phyloP scores from a whole-genome alignment of 2,113 vertebrate species.

The Hystrix cristata region DNA sequence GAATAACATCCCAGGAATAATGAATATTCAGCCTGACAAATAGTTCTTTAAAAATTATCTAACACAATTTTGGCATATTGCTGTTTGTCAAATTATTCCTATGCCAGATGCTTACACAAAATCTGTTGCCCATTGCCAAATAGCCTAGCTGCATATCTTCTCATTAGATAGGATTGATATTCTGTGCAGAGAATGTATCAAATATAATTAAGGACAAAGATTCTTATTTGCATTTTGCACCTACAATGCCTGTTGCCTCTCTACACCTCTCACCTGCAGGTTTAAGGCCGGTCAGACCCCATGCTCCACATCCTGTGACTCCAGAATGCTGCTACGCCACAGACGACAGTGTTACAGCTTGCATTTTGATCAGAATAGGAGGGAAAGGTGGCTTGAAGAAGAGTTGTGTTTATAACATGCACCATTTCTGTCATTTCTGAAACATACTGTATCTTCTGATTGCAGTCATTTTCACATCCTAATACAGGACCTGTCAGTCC shows the following conservation, averaged over 20 bases:
- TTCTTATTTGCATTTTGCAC: constrained; percentile 36
- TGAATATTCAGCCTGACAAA: constrained; percentile 69
- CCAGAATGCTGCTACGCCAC: neutral
- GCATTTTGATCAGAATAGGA: constrained; percentile 54
- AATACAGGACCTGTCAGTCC: constrained; percentile 64
- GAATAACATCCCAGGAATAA: constrained; percentile 64
- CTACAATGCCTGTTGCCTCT: neutral
- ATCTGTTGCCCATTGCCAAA: constrained; percentile 72
- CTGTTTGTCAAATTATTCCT: constrained; percentile 77
- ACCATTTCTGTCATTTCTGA: constrained; percentile 58
- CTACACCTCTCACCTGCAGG: neutral
- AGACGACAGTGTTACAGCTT: neutral
- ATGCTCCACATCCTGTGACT: neutral
- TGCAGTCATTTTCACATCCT: constrained; percentile 65
- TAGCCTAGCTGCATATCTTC: constrained; percentile 53
- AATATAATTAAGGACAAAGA: constrained; percentile 48
- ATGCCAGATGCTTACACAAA: constrained; percentile 77
- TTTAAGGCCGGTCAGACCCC: neutral
- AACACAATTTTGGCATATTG: constrained; percentile 72
- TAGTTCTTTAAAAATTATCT: constrained; percentile 70
- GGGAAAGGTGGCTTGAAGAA: neutral
- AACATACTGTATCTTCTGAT: constrained; percentile 57
- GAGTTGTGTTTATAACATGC: neutral
- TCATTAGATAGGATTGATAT: constrained; percentile 61
- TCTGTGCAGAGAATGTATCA: constrained; percentile 60